These are phyloP conservation scores for Rhogogaster chlorosoma DNA, from an alignment of 2,888 invertebrate species.

Conservation along the genomic window DNA sequence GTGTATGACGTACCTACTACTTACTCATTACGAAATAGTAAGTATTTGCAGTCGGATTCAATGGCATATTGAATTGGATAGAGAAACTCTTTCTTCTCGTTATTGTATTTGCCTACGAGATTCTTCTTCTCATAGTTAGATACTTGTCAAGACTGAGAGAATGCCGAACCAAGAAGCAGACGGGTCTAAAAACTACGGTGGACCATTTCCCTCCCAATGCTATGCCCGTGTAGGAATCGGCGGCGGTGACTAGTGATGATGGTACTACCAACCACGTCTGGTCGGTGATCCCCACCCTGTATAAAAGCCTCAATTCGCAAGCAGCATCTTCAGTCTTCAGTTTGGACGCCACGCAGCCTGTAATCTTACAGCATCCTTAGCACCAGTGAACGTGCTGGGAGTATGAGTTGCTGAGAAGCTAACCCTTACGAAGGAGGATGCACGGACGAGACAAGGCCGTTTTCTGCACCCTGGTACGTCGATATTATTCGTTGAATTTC, in stretches of 20 bases:
- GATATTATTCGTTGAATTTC: slow-evolving; percentile 38
- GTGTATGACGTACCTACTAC: neutral
- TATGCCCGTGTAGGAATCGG: slow-evolving; percentile 19
- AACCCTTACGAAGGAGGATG: slow-evolving; percentile 62
- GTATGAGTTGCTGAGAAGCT: slow-evolving; percentile 57
- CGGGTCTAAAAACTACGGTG: slow-evolving; percentile 7
- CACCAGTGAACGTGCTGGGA: slow-evolving; percentile 52
- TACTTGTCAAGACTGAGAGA: neutral
- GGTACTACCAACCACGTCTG: slow-evolving; percentile 65
- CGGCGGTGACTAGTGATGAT: slow-evolving; percentile 62
- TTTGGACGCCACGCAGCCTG: slow-evolving; percentile 67
- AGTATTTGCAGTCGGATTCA: neutral
- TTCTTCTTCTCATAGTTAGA: neutral
- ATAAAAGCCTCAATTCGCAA: slow-evolving; percentile 71
- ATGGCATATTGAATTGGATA: neutral
- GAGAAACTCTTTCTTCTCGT: neutral
- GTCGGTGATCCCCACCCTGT: slow-evolving; percentile 72
- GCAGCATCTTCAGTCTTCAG: slow-evolving; percentile 71
- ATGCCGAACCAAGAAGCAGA: neutral
- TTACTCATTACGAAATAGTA: neutral
- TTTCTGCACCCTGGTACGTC: slow-evolving; percentile 70
- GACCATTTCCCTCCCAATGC: slow-evolving; percentile 48
- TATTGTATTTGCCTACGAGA: neutral
- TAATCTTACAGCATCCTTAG: slow-evolving; percentile 60
- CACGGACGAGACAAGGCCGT: slow-evolving; percentile 63